These are phyloP conservation scores for Molothrus ater DNA, from an alignment of 2,797 vertebrate species.

Conservation along the genomic window DNA sequence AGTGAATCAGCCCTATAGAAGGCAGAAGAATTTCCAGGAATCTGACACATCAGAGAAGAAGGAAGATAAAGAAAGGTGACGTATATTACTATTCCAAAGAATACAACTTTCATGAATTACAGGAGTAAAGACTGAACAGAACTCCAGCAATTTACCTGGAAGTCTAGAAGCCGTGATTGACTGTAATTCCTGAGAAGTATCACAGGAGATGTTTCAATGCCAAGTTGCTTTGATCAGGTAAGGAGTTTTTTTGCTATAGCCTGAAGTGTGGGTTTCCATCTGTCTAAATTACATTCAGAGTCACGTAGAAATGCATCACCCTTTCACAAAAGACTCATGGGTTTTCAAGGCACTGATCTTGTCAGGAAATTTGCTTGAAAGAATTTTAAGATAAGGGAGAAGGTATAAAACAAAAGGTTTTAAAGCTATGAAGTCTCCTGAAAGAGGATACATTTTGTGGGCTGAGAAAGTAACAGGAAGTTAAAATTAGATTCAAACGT, in stretches of 20 bases:
- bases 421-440: not conserved
- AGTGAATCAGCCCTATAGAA: not conserved
- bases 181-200: not conserved
- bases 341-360: not conserved
- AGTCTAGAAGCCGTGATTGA: not conserved
- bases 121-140: not conserved
- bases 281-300: accelerated
- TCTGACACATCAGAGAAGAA: not conserved
- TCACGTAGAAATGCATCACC: not conserved
- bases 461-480: not conserved
- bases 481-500: not conserved
- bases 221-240: not conserved
- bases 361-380: not conserved
- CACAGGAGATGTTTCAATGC: not conserved
- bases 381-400: not conserved
- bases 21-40: not conserved
- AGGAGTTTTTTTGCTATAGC: not conserved
- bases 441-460: not conserved
- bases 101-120: not conserved
- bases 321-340: not conserved
- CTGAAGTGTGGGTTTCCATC: not conserved
- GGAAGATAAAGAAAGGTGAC: not conserved
- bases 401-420: not conserved
- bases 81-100: not conserved
- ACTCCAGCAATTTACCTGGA: not conserved